A percentile compares a stretch with the other conserved stretches of the same genome.
These are phyloP conservation scores for Cryptomyrus ogoouensis DNA, from an alignment of 2,113 vertebrate species.

Conservation along the genomic window DNA sequence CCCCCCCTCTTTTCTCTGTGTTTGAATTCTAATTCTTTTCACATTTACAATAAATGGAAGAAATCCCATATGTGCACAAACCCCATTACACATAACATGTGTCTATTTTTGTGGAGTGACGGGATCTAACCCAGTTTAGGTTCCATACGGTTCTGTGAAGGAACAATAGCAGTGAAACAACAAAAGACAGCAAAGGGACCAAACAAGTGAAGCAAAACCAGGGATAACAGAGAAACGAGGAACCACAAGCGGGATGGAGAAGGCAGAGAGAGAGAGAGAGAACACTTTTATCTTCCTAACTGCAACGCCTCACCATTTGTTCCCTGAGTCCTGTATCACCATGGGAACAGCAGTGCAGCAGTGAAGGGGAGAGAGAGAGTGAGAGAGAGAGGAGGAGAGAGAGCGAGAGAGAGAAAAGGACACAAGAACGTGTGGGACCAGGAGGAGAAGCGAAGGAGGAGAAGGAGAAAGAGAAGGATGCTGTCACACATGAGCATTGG, in stretches of 20 bases:
- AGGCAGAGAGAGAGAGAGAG: background rate
- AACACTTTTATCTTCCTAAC: slow-evolving; percentile 18
- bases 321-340: slow-evolving; percentile 37
- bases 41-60: background rate
- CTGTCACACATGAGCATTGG: slow-evolving; percentile 38
- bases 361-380: slow-evolving; percentile 45
- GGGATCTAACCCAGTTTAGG: background rate
- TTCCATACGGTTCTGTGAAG: background rate
- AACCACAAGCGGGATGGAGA: background rate
- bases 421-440: slow-evolving; percentile 13
- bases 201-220: background rate
- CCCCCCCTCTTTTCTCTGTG: too few species aligned
- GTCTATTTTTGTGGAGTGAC: slow-evolving; percentile 7
- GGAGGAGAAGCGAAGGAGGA: slow-evolving; percentile 19
- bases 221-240: background rate
- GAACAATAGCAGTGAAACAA: background rate
- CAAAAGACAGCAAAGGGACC: background rate
- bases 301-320: slow-evolving; percentile 30
- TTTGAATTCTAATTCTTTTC: background rate
- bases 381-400: slow-evolving; percentile 27
- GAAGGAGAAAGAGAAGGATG: slow-evolving; percentile 9
- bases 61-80: slow-evolving; percentile 5
- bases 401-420: slow-evolving; percentile 37
- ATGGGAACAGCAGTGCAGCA: slow-evolving; percentile 38
- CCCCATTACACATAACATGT: background rate